phyloP scores from a whole-genome alignment of 1,140 invertebrate genomes.

The Saccostrea echinata region DNA sequence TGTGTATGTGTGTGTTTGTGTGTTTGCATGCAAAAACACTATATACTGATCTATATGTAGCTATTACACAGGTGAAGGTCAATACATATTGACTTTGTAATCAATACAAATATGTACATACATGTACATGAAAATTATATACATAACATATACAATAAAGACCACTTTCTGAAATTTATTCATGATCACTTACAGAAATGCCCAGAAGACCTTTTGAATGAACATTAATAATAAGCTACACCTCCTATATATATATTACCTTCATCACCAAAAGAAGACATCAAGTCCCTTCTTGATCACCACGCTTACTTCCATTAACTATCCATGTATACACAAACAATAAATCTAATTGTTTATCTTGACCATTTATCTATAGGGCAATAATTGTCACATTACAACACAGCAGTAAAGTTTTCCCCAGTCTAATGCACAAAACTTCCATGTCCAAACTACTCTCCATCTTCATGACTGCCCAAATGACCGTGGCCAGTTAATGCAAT shows the following conservation, averaged over 20 bases:
- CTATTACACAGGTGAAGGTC: no score
- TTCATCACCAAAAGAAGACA: neutral
- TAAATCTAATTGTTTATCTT: conserved; percentile 8
- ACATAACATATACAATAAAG: no score
- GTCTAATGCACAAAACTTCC: neutral
- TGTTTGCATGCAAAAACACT: no score
- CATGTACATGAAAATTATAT: no score
- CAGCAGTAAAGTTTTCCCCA: neutral
- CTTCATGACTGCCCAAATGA: neutral
- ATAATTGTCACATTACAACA: neutral
- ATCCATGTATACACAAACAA: neutral
- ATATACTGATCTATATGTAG: no score
- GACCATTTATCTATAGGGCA: neutral
- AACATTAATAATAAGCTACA: neutral
- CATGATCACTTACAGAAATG: neutral
- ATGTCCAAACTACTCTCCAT: neutral
- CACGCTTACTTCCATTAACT: neutral
- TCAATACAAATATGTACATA: no score
- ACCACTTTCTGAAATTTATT: no score
- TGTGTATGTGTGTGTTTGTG: no score
- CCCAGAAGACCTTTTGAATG: neutral
- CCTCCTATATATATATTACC: neutral
- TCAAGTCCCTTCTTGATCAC: neutral
- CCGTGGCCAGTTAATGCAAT: neutral
- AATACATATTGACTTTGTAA: no score